Conservation (phyloP, 1,140 invertebrate species). For the Tetranychus urticae region DNA sequence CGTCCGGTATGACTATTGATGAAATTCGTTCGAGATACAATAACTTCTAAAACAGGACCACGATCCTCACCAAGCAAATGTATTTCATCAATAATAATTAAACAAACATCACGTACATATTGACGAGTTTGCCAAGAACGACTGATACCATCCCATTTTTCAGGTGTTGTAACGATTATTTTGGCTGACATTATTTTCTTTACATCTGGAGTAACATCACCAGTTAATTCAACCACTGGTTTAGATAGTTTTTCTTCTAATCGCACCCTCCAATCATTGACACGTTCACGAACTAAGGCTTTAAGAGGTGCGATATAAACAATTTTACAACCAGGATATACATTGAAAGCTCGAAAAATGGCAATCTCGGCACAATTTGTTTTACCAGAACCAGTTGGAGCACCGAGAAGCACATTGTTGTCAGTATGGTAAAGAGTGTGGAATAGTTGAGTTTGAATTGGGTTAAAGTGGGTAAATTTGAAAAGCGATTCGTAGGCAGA, state of each 20-base stretch:
- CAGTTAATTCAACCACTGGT: constrained; percentile 82
- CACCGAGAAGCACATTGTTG: constrained; percentile 76
- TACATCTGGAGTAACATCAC: constrained; percentile 79
- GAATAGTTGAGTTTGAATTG: constrained; percentile 96
- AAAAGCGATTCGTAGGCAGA: constrained; percentile 53
- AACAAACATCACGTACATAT: constrained; percentile 70
- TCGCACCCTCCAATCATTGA: constrained; percentile 83
- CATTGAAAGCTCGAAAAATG: constrained; percentile 74
- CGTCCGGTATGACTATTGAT: constrained; percentile 58
- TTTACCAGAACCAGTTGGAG: constrained; percentile 95
- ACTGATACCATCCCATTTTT: constrained; percentile 59
- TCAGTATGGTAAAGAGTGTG: constrained; percentile 88
- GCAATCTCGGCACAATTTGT: constrained; percentile 94
- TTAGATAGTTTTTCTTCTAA: constrained; percentile 50
- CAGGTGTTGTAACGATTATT: constrained; percentile 53
- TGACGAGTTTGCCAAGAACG: constrained; percentile 63
- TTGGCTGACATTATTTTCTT: constrained; percentile 53
- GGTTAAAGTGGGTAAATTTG: constrained; percentile 86
- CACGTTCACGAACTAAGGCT: constrained; percentile 82
- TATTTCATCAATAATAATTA: constrained; percentile 96
- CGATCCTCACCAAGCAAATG: constrained; percentile 60
- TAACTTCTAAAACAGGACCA: constrained; percentile 39
- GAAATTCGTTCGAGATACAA: constrained; percentile 56
- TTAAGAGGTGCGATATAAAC: constrained; percentile 98
- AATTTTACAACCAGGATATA: constrained; percentile 60